Evolutionary conservation across 2,888 invertebrate genomes (phyloP).

Genomic region (Pyrgus malvae): DNA sequence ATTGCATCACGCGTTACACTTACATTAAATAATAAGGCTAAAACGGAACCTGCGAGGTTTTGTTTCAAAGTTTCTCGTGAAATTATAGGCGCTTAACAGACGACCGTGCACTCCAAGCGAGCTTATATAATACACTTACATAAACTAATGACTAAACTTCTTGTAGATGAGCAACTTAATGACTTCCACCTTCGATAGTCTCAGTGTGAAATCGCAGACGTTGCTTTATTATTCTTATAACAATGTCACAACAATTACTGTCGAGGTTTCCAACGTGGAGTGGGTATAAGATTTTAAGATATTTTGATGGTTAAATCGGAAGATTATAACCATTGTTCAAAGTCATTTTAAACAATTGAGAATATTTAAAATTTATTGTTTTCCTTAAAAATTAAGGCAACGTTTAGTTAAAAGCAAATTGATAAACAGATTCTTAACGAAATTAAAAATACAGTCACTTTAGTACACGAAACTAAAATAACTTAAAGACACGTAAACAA

Average conservation of each 20-base stretch:
- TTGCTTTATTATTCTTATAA: slow-evolving; percentile 10
- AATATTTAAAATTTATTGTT: too few species aligned
- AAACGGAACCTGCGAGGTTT: slow-evolving; percentile 24
- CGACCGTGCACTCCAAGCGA: slow-evolving; percentile 53
- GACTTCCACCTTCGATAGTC: slow-evolving; percentile 50
- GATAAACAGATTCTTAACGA: too few species aligned
- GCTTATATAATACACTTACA: slow-evolving; percentile 70
- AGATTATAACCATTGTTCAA: too few species aligned
- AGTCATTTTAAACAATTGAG: too few species aligned
- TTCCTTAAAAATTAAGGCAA: too few species aligned
- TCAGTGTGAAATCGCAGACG: slow-evolving; percentile 30
- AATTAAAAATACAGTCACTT: too few species aligned
- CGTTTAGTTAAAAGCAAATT: too few species aligned
- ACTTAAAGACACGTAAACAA: too few species aligned
- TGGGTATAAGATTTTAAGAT: too few species aligned
- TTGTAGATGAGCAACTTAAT: slow-evolving; percentile 60
- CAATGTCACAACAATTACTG: slow-evolving; percentile 19
- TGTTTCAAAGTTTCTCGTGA: slow-evolving; percentile 36
- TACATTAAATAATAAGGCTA: slow-evolving; percentile 26
- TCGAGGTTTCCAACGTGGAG: not conserved
- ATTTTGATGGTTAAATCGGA: too few species aligned
- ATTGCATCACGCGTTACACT: slow-evolving; percentile 8
- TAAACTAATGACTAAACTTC: slow-evolving; percentile 64
- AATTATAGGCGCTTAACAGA: slow-evolving; percentile 42
- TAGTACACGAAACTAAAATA: too few species aligned